phyloP scores from a whole-genome alignment of 2,113 vertebrate species.

The Microtus richardsoni region DNA sequence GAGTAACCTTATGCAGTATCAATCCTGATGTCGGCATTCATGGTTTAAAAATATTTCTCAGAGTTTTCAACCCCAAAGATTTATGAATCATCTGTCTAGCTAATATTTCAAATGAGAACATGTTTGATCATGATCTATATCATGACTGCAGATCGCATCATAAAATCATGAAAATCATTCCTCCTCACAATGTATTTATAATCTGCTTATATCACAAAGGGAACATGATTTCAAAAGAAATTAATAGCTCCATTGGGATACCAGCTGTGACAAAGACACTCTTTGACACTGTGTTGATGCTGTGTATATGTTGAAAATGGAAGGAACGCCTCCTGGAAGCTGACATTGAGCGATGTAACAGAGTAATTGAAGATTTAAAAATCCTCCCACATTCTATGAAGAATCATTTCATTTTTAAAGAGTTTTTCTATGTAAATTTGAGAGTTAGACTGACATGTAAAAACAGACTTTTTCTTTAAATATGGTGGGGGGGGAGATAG shows the following conservation, averaged over 20 bases:
- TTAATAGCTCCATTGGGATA: constrained; percentile 30
- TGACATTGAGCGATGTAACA: constrained; percentile 39
- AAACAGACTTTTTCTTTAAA: constrained; percentile 44
- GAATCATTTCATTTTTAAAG: constrained; percentile 35
- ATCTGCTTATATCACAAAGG: constrained; percentile 61
- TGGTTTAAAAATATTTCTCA: constrained; percentile 70
- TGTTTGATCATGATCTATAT: background rate
- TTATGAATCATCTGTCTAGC: constrained; percentile 16
- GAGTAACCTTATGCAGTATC: constrained; percentile 67
- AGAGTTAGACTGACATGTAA: background rate
- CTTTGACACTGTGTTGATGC: constrained; percentile 51
- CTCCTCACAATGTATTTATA: constrained; percentile 33
- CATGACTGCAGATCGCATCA: background rate
- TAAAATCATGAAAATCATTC: constrained; percentile 54
- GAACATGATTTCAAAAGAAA: constrained; percentile 66
- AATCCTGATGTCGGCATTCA: constrained; percentile 32
- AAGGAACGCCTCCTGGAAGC: constrained; percentile 39
- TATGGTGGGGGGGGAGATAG: constrained; percentile 1
- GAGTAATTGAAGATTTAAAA: constrained; percentile 58
- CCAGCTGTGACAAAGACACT: constrained; percentile 63
- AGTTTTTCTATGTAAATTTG: background rate
- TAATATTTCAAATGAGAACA: background rate
- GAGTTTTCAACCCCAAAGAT: constrained; percentile 42
- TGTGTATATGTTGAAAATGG: constrained; percentile 32
- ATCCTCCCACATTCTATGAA: background rate